Base-by-base conservation (phyloP, 2,113 vertebrate species). In the Pelusios castaneus region DNA sequence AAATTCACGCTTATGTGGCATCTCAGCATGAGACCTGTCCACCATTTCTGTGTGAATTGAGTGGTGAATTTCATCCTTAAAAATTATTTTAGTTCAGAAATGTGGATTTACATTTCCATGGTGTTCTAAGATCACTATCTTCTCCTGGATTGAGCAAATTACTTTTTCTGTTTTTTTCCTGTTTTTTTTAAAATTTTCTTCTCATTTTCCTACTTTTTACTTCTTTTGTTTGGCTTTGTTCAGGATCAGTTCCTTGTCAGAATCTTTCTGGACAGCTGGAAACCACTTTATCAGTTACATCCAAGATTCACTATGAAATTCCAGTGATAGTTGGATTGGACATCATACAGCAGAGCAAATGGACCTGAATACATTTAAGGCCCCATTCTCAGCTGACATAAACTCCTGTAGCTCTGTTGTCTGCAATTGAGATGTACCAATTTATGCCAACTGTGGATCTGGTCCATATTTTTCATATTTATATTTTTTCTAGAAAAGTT, bases 301-400 rank as follows among this genome's bases (percentile, higher is more conserved):
- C 10, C 1, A 73, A 81, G 21, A 67, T 25, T 43, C n/a, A 21
- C 8, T 60, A 19, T 80, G 58, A 87, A 82, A 88, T 76, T 83
- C 38, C 89, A 5, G 76, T 29, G 38, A 27, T 21, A 31, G 1
- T 63, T 45, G 4, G 76, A 10, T 52, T 70, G 43, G 27, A 90
- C 82, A 58, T 25, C 8, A 79, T 2, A 21, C 1, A 45, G 8
- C 25, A 27, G 2, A 41, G 31, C 0, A 55, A 1, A 54, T 77
- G 34, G 14, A 43, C 38, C 25, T 14, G 21, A 75, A 27, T 4
- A 75, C 41, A 75, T 75, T 25, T 43, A 22, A 4, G 17, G 34
- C 63, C 34, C n/a, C 34, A 67, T 38, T 14, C 34, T 21, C n/a
- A 21, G 34, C 34, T 9, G 5, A 3, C 49, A 1, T 77, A 41